phyloP scores from a whole-genome alignment of 2,113 vertebrate genomes.

The Psammodynastes pulverulentus region DNA sequence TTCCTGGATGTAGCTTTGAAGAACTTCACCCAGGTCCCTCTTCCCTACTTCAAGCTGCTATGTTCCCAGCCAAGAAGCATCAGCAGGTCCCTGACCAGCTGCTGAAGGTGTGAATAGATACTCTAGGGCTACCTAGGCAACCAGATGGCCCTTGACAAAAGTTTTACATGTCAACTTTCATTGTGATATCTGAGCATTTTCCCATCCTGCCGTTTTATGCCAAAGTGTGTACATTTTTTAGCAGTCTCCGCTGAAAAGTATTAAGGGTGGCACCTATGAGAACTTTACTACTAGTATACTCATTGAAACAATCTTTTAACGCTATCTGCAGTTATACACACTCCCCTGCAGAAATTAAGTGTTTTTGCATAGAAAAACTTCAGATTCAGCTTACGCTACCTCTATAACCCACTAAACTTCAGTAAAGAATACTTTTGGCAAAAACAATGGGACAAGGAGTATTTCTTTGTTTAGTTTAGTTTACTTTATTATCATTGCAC shows the following conservation, averaged over 20 bases:
- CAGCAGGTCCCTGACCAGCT: background rate
- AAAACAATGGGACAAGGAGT: too few relatives aligned
- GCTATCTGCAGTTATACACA: background rate
- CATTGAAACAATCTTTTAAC: too few relatives aligned
- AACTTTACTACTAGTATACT: too few relatives aligned
- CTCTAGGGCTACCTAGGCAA: background rate
- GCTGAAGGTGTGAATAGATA: background rate
- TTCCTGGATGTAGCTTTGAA: background rate
- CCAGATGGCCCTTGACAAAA: conserved; percentile 19
- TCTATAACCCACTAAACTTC: too few relatives aligned
- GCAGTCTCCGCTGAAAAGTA: background rate
- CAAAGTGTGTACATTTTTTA: background rate
- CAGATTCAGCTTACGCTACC: too few relatives aligned
- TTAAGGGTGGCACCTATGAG: too few relatives aligned
- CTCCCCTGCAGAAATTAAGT: background rate
- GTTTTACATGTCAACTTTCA: conserved; percentile 2
- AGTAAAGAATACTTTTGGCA: too few relatives aligned
- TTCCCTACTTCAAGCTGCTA: background rate
- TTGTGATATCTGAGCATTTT: background rate
- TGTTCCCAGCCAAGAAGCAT: background rate
- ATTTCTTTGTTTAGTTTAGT: too few relatives aligned
- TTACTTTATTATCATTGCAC: too few relatives aligned
- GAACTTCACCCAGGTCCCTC: background rate
- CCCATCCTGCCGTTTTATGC: background rate
- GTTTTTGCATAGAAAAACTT: too few relatives aligned